Conservation (phyloP, 2,888 invertebrate species). For the Chromoteleia sp. region DNA sequence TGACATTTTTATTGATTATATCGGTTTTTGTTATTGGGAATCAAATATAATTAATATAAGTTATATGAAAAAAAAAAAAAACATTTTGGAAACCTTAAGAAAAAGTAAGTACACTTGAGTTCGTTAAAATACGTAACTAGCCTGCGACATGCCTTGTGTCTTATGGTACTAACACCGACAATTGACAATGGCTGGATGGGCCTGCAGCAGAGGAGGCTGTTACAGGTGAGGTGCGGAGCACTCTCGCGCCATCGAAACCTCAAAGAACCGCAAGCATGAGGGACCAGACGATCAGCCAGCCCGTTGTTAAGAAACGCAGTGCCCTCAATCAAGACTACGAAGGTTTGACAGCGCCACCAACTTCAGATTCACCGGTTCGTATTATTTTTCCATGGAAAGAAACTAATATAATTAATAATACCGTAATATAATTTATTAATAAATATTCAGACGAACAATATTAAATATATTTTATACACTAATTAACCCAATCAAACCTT, state of each 20-base stretch:
- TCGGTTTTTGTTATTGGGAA: no score
- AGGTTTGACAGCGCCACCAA: constrained; percentile 74
- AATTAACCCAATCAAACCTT: no score
- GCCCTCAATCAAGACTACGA: constrained; percentile 77
- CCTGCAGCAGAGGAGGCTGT: constrained; percentile 85
- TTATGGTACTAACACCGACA: constrained; percentile 84
- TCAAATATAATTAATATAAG: no score
- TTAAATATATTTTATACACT: no score
- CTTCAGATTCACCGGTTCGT: constrained; percentile 79
- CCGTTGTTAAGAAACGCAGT: constrained; percentile 75
- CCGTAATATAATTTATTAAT: no score
- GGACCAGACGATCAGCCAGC: constrained; percentile 86
- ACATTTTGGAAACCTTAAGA: background rate
- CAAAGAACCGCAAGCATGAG: constrained; percentile 95
- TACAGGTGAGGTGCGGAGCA: constrained; percentile 92
- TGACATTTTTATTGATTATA: no score
- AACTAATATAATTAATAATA: no score
- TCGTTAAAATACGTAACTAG: constrained; percentile 75
- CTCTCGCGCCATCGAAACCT: constrained; percentile 93
- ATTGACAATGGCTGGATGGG: constrained; percentile 83
- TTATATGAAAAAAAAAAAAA: background rate
- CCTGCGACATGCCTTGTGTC: constrained; percentile 83
- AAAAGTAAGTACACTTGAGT: constrained; percentile 59
- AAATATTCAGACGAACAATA: no score
- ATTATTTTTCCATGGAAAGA: no score